Evolutionary conservation across 2,888 invertebrate species (phyloP).

Genomic region (Noctua janthina): DNA sequence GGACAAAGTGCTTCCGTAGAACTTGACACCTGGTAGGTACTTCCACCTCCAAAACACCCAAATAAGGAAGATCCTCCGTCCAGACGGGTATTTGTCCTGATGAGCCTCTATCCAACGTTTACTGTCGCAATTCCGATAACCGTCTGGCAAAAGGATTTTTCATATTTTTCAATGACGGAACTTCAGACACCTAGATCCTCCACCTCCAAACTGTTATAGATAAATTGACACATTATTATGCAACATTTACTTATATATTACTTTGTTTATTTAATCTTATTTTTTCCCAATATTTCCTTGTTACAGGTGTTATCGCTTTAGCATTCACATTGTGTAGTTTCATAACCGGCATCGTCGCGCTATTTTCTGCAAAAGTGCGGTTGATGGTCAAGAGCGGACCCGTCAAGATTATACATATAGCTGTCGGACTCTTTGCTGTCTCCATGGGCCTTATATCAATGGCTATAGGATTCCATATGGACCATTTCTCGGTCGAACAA

Average conservation of each 20-base stretch:
- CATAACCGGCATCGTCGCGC: slow-evolving; percentile 86
- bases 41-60: background rate
- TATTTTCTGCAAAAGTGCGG: slow-evolving; percentile 88
- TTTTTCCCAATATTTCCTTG: slow-evolving; percentile 7
- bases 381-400: slow-evolving; percentile 86
- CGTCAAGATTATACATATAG: slow-evolving; percentile 87
- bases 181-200: background rate
- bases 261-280: background rate
- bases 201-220: background rate
- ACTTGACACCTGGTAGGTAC: background rate
- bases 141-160: background rate
- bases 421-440: slow-evolving; percentile 88
- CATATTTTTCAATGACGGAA: background rate
- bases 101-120: background rate
- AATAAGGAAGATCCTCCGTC: background rate
- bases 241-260: background rate
- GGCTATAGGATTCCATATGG: slow-evolving; percentile 84
- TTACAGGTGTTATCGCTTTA: slow-evolving; percentile 88
- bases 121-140: background rate
- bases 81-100: background rate
- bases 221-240: background rate
- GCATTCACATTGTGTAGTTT: slow-evolving; percentile 85
- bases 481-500: slow-evolving; percentile 76
- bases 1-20: background rate
- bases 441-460: slow-evolving; percentile 88